phyloP scores from a whole-genome alignment of 2,888 invertebrate genomes.

The Stomorhina lunata region DNA sequence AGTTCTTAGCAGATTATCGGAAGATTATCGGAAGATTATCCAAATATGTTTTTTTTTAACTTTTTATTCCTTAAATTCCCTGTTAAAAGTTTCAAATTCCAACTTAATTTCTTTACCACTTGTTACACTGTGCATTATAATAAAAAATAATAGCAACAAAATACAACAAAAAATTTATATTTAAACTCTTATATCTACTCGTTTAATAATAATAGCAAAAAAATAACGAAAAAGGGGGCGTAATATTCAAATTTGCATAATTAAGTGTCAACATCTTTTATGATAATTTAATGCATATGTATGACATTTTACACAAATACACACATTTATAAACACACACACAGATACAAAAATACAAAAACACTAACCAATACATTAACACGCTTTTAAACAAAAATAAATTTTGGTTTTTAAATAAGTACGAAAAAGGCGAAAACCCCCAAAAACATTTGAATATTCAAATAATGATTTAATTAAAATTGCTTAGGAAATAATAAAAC shows the following conservation, averaged over 20 bases:
- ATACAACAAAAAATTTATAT: not conserved
- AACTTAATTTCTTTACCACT: too few species aligned
- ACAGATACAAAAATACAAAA: not conserved
- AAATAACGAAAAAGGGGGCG: constrained; percentile 25
- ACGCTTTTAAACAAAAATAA: too few species aligned
- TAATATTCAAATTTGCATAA: constrained; percentile 66
- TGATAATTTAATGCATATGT: constrained; percentile 59
- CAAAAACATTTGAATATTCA: not conserved
- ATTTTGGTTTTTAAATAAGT: not conserved
- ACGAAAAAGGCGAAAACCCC: not conserved
- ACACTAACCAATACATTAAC: too few species aligned
- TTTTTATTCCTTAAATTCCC: too few species aligned
- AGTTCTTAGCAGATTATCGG: too few species aligned
- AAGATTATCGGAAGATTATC: too few species aligned
- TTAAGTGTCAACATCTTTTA: constrained; percentile 67
- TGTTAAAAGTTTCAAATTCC: too few species aligned
- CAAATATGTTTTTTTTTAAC: too few species aligned
- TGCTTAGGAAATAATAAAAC: not conserved
- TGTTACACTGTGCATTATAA: not conserved
- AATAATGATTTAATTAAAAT: not conserved
- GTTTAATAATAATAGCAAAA: constrained; percentile 19
- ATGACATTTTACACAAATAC: constrained; percentile 1
- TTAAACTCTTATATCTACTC: not conserved
- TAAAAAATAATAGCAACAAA: not conserved
- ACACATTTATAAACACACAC: not conserved